phyloP scores from a whole-genome alignment of 2,113 vertebrate genomes.

The Opisthocomus hoazin region DNA sequence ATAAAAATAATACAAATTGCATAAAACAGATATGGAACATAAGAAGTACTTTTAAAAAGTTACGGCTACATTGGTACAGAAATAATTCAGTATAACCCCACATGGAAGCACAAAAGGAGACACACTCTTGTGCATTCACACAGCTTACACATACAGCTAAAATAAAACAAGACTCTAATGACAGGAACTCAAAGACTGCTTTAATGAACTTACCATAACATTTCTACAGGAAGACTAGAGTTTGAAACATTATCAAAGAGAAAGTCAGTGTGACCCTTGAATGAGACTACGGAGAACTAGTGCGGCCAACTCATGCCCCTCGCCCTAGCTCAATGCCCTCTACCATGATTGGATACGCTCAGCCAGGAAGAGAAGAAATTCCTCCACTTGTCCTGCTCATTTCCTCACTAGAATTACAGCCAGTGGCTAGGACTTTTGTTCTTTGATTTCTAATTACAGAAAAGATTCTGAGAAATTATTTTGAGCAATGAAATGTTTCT shows the following conservation, averaged over 20 bases:
- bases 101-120: not conserved
- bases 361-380: not conserved
- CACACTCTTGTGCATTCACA: not conserved
- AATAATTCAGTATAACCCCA: not conserved
- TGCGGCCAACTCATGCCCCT: not conserved
- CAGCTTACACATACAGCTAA: not conserved
- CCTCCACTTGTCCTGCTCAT: not conserved
- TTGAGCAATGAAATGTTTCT: not conserved
- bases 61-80: not conserved
- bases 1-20: not conserved
- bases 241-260: not conserved
- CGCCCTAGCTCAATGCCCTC: not conserved
- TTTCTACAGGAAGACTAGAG: not conserved
- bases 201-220: not conserved
- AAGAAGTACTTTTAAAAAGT: not conserved
- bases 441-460: not conserved
- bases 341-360: accelerated
- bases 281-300: not conserved
- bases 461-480: not conserved
- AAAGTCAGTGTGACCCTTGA: not conserved
- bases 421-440: not conserved
- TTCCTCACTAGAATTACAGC: not conserved
- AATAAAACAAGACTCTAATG: not conserved
- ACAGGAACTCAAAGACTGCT: not conserved
- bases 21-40: not conserved